Base-by-base conservation (phyloP, 2,797 vertebrate genomes). In the Serranus cabrilla region DNA sequence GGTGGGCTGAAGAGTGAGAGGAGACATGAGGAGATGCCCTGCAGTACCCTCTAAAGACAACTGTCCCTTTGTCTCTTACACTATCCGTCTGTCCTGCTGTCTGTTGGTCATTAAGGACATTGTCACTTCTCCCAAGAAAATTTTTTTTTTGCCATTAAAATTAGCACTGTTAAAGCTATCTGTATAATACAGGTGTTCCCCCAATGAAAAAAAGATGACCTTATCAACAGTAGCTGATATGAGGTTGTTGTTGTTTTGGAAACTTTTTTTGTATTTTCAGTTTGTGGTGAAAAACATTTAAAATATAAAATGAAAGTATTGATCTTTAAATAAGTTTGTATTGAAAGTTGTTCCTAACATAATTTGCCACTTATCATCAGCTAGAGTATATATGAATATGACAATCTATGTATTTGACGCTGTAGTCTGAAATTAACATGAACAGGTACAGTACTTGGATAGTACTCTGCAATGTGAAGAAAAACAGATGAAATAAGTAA, bases 21-120 rank as follows among this genome's bases (percentile, higher is more conserved):
- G 71, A 70, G 79, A 82, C 78, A 50, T 75, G 67, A 84, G 77
- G 78, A 90, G 81, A 85, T 84, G 84, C 62, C 87, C 84, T 91
- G 63, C 71, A 86, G 47, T 81, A 65, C 65, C 46, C 80, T 57
- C 21, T 58, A 17, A 49, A 64, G 43, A 83, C 65, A 88, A 69
- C 55, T 63, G 65, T 80, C 68, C 63, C 64, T 91, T 84, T 91
- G 89, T 92, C 74, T 89, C 64, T 40, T n/a, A 79, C 39, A 18
- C 17, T 49, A 61, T 78, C 70, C 7, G 7, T 86, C 78, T 68
- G 66, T 66, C 78, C 57, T 63, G 63, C 74, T 55, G 51, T 76
- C 66, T 42, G 61, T 57, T 16, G 1, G 46, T 59, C 56, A 25
- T 69, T 64, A 73, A 78, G 57, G 62, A 71, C 65, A 78, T 61